Percentiles rank a stretch among this genome's conserved stretches.
These are phyloP conservation scores for Zelostemma sp. DNA, from an alignment of 1,140 invertebrate genomes.

Conservation along the genomic window DNA sequence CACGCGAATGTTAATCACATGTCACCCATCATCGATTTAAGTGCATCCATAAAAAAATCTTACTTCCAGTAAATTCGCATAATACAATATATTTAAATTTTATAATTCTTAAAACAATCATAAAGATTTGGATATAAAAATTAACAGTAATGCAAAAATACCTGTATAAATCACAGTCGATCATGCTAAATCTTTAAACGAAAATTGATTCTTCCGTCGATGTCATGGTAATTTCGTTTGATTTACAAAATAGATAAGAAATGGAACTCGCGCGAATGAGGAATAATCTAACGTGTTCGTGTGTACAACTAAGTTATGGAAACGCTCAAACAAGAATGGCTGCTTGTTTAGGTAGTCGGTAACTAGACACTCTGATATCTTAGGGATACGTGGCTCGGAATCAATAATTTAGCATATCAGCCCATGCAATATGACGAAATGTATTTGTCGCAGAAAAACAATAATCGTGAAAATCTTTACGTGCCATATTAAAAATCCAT, in stretches of 20 bases:
- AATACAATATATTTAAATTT: not conserved
- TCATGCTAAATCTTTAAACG: too few relatives aligned
- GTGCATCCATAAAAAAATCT: not conserved
- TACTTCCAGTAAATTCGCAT: not conserved
- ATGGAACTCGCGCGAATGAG: not conserved
- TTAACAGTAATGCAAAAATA: too few relatives aligned
- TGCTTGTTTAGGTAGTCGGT: conserved; percentile 42
- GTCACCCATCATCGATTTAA: conserved; percentile 23
- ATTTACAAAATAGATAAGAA: not conserved
- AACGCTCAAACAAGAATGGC: conserved; percentile 45
- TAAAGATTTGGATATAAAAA: too few relatives aligned
- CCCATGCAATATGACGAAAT: conserved; percentile 10
- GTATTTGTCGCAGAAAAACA: not conserved
- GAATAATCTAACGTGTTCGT: conserved; percentile 4
- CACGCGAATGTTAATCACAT: conserved; percentile 21
- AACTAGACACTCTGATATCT: conserved; percentile 34
- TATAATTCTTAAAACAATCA: not conserved
- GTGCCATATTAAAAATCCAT: not conserved
- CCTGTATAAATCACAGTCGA: too few relatives aligned
- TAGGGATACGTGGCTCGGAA: conserved; percentile 19
- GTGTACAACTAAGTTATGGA: conserved; percentile 46
- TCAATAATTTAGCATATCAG: conserved; percentile 30
- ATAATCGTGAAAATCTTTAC: not conserved
- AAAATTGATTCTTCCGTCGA: too few relatives aligned
- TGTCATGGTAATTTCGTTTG: not conserved